Percentiles rank a stretch among this genome's conserved stretches.
Conservation (phyloP, 2,113 vertebrate species). For the Pogona vitticeps region DNA sequence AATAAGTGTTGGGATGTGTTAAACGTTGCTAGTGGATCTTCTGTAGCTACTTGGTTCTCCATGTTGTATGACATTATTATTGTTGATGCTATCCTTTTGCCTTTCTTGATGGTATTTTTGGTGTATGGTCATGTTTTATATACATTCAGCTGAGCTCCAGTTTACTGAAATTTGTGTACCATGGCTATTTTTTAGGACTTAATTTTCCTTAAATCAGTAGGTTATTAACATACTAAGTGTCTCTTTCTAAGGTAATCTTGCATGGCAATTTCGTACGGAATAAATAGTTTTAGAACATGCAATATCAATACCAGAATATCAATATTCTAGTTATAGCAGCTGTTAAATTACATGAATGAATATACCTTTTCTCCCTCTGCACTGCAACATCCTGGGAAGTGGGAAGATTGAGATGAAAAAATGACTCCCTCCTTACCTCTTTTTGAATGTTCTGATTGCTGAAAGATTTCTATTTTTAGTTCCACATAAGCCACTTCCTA, state of each 20-base stretch:
- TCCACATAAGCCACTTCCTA: conserved; percentile 23
- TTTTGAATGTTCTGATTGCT: conserved; percentile 6
- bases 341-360: conserved; percentile 1
- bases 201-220: neutral
- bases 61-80: neutral
- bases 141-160: neutral
- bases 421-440: neutral
- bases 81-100: neutral
- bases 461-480: conserved; percentile 39
- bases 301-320: neutral
- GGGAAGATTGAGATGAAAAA: conserved; percentile 16
- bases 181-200: neutral
- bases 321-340: neutral
- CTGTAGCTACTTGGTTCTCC: neutral
- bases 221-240: neutral
- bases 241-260: neutral
- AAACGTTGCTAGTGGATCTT: neutral
- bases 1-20: no score
- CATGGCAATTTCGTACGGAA: conserved; percentile 14
- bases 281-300: conserved; percentile 2
- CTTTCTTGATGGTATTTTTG: neutral
- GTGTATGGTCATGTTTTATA: neutral
- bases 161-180: neutral
- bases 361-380: neutral
- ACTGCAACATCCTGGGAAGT: neutral